Base-by-base conservation (phyloP, 2,888 invertebrate genomes). In the Pollenia angustigena region DNA sequence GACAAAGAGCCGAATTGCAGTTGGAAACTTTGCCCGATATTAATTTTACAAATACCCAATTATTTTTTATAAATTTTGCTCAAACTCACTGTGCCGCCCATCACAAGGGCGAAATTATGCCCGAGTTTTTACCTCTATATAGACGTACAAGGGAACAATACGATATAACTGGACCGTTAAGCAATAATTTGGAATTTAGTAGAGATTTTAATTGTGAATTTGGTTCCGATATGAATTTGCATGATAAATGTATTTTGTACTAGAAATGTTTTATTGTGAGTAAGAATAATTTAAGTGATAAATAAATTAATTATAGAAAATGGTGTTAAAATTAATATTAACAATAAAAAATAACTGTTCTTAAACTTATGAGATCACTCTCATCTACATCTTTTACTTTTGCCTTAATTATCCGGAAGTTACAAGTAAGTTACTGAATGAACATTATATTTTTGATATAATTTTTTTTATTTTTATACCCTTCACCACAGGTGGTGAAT, bases 51-150 rank as follows among this genome's bases (percentile, higher is more conserved):
- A 92, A 93, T 72, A 93, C 93, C 0, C 92, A 92, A 83, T 85
- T 92, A 0, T 92, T 92, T 60, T 92, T 92, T 58, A 89, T 92
- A 4, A 90, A 91, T 58, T 92, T 92, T 87, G 92, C 93, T 0
- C 93, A 93, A 68, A 89, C 90, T 0, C 92, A 88, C 6, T 92
- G 92, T 88, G 88, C 88, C 71, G 90, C 90, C 0, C 88, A 68
- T 42, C 78, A 87, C 0, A 88, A 85, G 1, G 87, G 87, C n/a
- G 76, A 90, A 56, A 14, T 71, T 40, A 11, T 18, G 4, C 87
- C 89, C 0, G 89, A 90, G 4, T 90, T 88, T 56, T 85, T 92
- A 80, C 92, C 92, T 0, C 78, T 92, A n/a, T 87, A 89, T 79
- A 88, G 89, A 32, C 92, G 90, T 71, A 91, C 91, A 0, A 85